Base-by-base conservation (phyloP, 2,797 vertebrate species). In the Morus bassanus region DNA sequence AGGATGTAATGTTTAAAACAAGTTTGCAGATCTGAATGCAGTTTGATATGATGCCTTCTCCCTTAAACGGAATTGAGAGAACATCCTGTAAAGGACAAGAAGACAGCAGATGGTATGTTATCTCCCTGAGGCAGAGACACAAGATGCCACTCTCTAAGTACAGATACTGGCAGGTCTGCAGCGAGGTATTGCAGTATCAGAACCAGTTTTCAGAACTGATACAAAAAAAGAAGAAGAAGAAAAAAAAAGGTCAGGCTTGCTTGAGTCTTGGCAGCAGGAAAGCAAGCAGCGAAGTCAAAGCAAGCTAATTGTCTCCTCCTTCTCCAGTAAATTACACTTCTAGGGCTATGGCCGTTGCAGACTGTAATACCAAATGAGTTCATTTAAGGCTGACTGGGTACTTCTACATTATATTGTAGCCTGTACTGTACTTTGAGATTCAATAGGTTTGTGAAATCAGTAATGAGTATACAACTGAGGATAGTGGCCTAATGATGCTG, bases 101-200 rank as follows among this genome's bases (percentile, higher is more conserved):
- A 91, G 84, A 73, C 43, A 85, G 76, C 94, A 96, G 96, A 96
- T 96, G 96, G 96, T 95, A 61, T 85, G 78, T 72, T 88, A 8
- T 88, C 79, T 93, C 91, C 93, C 73, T 1, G 31, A 92, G 82
- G 92, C 92, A 93, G 89, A 94, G 89, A 87, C 56, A 89, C 93
- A 84, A 96, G 94, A 93, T 95, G 81, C 91, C 79, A 81, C 79
- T 80, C 43, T 67, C 93, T 82, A 79, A 89, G 90, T 82, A 73
- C 85, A 89, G 77, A 60, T 91, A 85, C 56, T 84, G 60, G 84
- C 86, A 94, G 91, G 86, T 87, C 91, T 94, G 81, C 81, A 91
- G 63, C 37, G 74, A 93, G 78, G 78, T 87, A 82, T 8, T 89
- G 77, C 78, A 70, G 86, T 51, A 92, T 76, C 63, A 92, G 84